These are phyloP conservation scores for Danio aesculapii DNA, from an alignment of 2,797 vertebrate species.

Conservation along the genomic window DNA sequence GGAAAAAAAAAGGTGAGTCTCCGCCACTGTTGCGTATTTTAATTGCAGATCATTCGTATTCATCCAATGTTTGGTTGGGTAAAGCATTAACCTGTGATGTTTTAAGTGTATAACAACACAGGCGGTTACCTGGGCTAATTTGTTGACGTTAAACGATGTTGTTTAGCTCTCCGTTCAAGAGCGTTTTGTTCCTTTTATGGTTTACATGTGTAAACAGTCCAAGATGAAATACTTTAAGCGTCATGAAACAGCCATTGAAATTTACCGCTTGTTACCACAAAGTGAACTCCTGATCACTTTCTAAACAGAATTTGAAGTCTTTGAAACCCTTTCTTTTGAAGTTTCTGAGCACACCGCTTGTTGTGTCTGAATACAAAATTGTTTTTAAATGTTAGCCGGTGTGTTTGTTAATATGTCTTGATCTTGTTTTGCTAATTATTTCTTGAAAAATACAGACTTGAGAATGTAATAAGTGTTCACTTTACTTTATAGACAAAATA, in stretches of 20 bases:
- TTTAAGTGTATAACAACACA: slow-evolving; percentile 9
- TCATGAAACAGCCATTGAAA: not conserved
- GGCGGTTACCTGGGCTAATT: slow-evolving; percentile 47
- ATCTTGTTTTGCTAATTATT: not conserved
- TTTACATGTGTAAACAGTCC: not conserved
- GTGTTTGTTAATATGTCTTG: not conserved
- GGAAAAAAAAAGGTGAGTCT: slow-evolving; percentile 3
- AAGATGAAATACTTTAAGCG: not conserved
- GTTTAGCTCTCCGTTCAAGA: not conserved
- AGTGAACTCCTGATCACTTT: slow-evolving; percentile 1
- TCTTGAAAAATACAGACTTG: not conserved
- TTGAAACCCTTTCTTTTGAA: not conserved
- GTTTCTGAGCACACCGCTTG: not conserved
- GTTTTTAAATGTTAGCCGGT: not conserved
- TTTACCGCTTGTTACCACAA: not conserved
- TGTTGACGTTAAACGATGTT: slow-evolving; percentile 6
- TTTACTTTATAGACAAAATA: slow-evolving; percentile 6
- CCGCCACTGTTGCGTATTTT: slow-evolving; percentile 48
- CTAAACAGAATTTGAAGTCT: not conserved
- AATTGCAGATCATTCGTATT: slow-evolving; percentile 61
- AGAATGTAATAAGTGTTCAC: not conserved
- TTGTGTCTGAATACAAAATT: not conserved
- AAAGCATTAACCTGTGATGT: slow-evolving; percentile 49
- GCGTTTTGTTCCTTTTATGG: not conserved
- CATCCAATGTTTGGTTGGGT: slow-evolving; percentile 53